Evolutionary conservation across 2,113 vertebrate genomes (phyloP).

Genomic region (Mesoclemmys tuberculata): DNA sequence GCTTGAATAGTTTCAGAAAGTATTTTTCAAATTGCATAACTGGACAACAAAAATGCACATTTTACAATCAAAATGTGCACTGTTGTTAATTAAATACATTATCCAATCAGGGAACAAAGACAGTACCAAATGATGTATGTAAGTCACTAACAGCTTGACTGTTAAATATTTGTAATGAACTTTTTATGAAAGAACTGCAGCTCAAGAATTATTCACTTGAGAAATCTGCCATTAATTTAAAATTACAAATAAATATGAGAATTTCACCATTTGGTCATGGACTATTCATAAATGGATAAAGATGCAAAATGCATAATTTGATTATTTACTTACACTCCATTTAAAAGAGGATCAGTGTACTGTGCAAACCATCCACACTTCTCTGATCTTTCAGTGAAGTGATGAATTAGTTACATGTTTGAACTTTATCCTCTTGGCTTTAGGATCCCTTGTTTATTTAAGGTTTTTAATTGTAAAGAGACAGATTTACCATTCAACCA

Average conservation of each 20-base stretch:
- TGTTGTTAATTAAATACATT: neutral
- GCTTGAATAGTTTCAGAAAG: neutral
- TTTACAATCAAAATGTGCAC: conserved; percentile 28
- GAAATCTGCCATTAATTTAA: neutral
- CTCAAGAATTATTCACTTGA: neutral
- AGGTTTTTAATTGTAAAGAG: conserved; percentile 73
- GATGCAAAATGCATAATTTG: neutral
- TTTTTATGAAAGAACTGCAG: neutral
- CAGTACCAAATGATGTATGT: neutral
- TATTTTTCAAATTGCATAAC: conserved; percentile 28
- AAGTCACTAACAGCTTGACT: conserved; percentile 10
- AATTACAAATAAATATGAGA: neutral
- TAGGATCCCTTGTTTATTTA: conserved; percentile 72
- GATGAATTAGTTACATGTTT: conserved; percentile 66
- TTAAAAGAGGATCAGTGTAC: conserved; percentile 10
- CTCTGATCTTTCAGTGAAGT: conserved; percentile 40
- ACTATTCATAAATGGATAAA: neutral
- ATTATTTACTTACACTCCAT: neutral
- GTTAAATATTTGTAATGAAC: neutral
- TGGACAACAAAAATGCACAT: neutral
- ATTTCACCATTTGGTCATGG: conserved; percentile 19
- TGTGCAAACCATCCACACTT: neutral
- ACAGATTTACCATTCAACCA: conserved; percentile 74
- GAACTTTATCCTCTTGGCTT: conserved; percentile 69
- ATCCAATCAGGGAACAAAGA: neutral